Evolutionary conservation across 92 coral and sea anemone species (phyloP).

Genomic region (Parazoanthus swiftii): DNA sequence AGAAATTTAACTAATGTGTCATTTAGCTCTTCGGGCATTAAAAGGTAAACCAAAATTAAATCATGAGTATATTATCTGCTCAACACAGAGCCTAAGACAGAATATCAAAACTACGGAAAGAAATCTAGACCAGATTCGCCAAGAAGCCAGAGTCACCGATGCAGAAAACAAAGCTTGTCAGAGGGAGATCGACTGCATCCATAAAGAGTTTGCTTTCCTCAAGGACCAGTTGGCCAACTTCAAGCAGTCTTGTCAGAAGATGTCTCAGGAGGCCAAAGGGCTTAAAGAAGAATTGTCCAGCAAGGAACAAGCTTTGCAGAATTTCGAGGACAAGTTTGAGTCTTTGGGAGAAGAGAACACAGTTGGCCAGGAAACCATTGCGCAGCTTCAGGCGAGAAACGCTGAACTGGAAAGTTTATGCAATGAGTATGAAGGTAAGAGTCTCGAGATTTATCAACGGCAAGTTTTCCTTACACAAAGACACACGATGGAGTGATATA

Average conservation of each 20-base stretch:
- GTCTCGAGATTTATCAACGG: too few species aligned
- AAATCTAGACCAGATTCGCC: slow-evolving; percentile 66
- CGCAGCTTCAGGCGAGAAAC: slow-evolving; percentile 65
- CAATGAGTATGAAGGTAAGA: slow-evolving; percentile 64
- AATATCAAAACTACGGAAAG: slow-evolving; percentile 67
- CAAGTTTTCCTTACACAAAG: too few species aligned
- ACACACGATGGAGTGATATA: too few species aligned
- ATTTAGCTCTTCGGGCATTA: too few species aligned
- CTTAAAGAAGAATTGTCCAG: slow-evolving; percentile 59
- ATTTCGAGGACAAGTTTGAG: slow-evolving; percentile 51
- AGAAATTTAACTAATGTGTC: too few species aligned
- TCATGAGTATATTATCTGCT: too few species aligned
- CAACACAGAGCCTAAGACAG: slow-evolving; percentile 54
- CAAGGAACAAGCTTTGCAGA: slow-evolving; percentile 59
- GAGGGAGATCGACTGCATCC: slow-evolving; percentile 73
- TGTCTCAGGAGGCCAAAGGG: slow-evolving; percentile 65
- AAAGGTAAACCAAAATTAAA: too few species aligned
- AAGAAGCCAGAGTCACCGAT: slow-evolving; percentile 72
- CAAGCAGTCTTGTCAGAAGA: slow-evolving; percentile 61
- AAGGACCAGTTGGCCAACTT: slow-evolving; percentile 65
- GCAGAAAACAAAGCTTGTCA: slow-evolving; percentile 68
- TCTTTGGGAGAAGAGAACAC: slow-evolving; percentile 63
- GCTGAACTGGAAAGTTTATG: slow-evolving; percentile 67
- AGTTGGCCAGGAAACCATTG: slow-evolving; percentile 58
- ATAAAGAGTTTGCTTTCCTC: slow-evolving; percentile 74